Evolutionary conservation across 2,797 vertebrate genomes (phyloP).

Genomic region (Cheirogaleus major): DNA sequence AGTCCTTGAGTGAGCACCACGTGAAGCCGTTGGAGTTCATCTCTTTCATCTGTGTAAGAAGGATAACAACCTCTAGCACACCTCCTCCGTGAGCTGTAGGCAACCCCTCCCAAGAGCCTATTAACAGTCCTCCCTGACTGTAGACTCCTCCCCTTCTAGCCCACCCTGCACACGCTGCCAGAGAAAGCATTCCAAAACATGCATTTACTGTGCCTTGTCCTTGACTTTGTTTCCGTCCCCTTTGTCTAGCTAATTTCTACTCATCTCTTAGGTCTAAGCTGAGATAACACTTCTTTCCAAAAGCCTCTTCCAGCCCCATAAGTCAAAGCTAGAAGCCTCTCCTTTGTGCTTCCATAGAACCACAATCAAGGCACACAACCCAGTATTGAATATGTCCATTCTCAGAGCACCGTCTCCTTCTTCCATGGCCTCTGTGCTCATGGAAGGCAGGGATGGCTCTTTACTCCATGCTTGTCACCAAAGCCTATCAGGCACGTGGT

Average conservation of each 20-base stretch:
- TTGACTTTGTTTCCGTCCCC: not conserved
- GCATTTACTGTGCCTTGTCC: not conserved
- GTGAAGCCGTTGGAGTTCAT: not conserved
- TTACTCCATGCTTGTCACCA: not conserved
- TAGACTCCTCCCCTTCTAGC: not conserved
- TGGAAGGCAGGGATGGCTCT: not conserved
- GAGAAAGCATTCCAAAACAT: not conserved
- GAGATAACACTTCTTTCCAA: not conserved
- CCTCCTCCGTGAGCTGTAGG: not conserved
- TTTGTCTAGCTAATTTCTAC: not conserved
- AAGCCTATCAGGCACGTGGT: not conserved
- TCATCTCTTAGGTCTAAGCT: not conserved
- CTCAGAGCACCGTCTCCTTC: not conserved
- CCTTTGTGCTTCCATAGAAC: not conserved
- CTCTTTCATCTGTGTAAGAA: not conserved
- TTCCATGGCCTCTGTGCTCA: not conserved
- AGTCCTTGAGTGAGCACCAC: too few species aligned
- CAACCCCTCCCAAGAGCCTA: not conserved
- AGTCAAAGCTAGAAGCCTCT: not conserved
- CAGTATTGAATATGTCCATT: not conserved
- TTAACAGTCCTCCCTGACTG: not conserved
- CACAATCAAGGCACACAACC: not conserved
- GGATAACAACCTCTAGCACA: not conserved
- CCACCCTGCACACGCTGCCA: not conserved
- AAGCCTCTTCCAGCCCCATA: not conserved